phyloP scores from a whole-genome alignment of 2,888 invertebrate species.

The Sphecodes monilicornis region DNA sequence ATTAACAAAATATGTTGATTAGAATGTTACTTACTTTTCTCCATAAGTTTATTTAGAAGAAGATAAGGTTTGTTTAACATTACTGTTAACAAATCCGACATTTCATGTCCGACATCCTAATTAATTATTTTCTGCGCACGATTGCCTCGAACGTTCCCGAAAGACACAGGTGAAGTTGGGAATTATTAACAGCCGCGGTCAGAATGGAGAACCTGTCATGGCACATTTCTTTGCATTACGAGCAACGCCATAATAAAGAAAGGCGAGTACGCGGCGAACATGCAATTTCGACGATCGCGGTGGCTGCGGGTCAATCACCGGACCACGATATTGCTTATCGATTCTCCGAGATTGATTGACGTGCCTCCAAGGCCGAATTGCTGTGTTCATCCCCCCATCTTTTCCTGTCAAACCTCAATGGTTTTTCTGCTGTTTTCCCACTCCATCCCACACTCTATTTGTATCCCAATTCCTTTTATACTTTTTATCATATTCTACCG shows the following conservation, averaged over 20 bases:
- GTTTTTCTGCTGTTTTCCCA: conserved; percentile 18
- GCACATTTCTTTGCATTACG: conserved; percentile 14
- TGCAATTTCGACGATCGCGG: conserved; percentile 68
- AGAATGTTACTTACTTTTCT: no score
- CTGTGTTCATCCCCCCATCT: conserved; percentile 47
- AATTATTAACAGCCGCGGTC: conserved; percentile 18
- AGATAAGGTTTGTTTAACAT: no score
- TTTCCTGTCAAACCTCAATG: conserved; percentile 48
- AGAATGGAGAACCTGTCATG: conserved; percentile 1
- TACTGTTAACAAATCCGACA: no score
- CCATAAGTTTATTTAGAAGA: no score
- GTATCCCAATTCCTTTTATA: neutral
- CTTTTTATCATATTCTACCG: neutral
- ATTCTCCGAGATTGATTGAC: conserved; percentile 74
- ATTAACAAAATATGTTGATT: no score
- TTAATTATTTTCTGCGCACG: neutral
- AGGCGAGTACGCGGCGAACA: conserved; percentile 47
- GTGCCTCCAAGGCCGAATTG: conserved; percentile 57
- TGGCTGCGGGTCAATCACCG: conserved; percentile 71
- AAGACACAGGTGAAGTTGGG: neutral
- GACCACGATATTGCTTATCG: conserved; percentile 78
- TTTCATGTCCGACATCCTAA: neutral
- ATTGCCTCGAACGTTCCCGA: neutral
- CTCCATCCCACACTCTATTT: neutral
- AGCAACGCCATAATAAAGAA: conserved; percentile 48